These are phyloP conservation scores for Trissolcus basalis DNA, from an alignment of 1,140 invertebrate genomes.

Conservation along the genomic window DNA sequence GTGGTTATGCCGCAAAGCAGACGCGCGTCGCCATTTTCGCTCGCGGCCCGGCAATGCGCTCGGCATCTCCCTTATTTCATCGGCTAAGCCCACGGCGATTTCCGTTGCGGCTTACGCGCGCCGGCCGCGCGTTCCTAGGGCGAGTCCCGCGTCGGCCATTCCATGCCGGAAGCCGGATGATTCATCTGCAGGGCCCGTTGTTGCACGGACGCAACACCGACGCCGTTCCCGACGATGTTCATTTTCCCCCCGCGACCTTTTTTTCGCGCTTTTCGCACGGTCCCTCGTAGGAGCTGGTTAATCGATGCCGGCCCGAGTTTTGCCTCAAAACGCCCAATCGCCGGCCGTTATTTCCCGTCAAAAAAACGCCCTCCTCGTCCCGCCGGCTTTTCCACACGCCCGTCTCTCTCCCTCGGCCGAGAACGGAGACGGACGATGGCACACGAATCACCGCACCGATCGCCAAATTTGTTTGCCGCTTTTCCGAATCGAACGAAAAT, in stretches of 20 bases:
- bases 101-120: too few relatives aligned
- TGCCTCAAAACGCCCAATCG: too few relatives aligned
- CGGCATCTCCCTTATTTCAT: too few relatives aligned
- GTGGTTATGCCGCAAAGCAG: constrained; percentile 65
- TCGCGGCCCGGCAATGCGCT: constrained; percentile 50
- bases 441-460: too few relatives aligned
- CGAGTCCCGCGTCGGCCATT: constrained; percentile 1
- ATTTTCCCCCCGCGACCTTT: neutral
- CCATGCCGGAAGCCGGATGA: constrained; percentile 1
- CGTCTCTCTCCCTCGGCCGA: neutral
- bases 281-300: too few relatives aligned
- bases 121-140: too few relatives aligned
- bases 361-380: constrained; percentile 1
- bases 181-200: neutral
- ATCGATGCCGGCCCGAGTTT: too few relatives aligned
- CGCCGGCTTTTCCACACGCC: neutral
- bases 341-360: neutral
- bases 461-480: too few relatives aligned
- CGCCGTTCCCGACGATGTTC: neutral
- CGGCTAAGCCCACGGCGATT: neutral
- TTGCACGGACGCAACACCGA: neutral
- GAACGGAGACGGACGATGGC: too few relatives aligned
- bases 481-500: too few relatives aligned
- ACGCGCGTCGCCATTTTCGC: constrained; percentile 74
- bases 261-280: neutral